Evolutionary conservation across 53 echinoderm and acorn worm genomes (phyloP).

Genomic region (Echinometra lucunter): DNA sequence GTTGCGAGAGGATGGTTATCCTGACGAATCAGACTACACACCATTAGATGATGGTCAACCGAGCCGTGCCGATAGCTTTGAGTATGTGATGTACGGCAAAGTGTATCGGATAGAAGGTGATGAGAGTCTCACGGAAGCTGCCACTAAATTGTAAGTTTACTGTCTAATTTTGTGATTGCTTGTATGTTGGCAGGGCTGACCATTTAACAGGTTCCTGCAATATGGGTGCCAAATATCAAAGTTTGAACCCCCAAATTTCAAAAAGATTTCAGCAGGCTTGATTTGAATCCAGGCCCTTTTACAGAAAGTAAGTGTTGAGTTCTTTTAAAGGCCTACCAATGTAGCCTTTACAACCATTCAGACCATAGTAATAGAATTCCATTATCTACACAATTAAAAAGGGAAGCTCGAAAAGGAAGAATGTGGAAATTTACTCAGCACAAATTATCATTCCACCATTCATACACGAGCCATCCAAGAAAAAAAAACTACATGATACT

Average conservation of each 20-base stretch:
- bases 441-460: not conserved
- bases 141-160: conserved; percentile 92
- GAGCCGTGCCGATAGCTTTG: conserved; percentile 94
- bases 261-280: too few species aligned
- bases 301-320: too few species aligned
- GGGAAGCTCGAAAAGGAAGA: not conserved
- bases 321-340: too few species aligned
- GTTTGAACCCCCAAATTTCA: not conserved
- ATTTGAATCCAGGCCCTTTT: too few species aligned
- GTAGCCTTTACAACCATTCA: too few species aligned
- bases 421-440: not conserved
- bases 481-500: not conserved
- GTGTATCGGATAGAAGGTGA: conserved; percentile 98
- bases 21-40: conserved; percentile 90
- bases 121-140: conserved; percentile 89
- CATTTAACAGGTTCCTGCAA: not conserved
- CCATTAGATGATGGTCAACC: conserved; percentile 89
- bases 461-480: not conserved
- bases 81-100: conserved; percentile 99
- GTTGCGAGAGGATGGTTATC: conserved; percentile 93
- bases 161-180: too few species aligned
- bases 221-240: not conserved
- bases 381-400: too few species aligned
- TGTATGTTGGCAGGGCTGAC: too few species aligned
- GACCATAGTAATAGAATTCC: too few species aligned